Evolutionary conservation across 2,113 vertebrate species (phyloP), one percentile per base, ranked within the genome.

Genomic region (Coregonus clupeaformis): DNA sequence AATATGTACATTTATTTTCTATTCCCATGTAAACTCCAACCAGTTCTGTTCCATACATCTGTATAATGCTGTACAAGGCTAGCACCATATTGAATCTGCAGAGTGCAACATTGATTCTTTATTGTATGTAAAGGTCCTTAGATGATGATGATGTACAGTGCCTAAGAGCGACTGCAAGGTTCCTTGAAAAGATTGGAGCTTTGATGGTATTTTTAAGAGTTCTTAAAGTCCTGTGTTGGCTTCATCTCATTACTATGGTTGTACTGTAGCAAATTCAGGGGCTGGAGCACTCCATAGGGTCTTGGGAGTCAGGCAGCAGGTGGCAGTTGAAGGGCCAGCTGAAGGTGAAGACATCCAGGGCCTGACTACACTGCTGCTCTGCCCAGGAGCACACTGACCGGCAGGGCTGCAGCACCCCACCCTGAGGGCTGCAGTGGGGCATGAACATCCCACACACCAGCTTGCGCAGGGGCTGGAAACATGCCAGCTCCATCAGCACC

Each of bases 241-340:
- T 42, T 42, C 36, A 7, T 42, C 9, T 52, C 3, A 52, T 18
- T 18, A 18, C 47, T 52, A 52, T 4, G 47, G 14, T 14, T 52
- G 47, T 13, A 18, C 47, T 14, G 13, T 4, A 52, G 47, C 16
- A 18, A 3, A 52, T 52, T 90, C 52, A 98, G 30, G 96, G 96
- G 68, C 92, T 83, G 13, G 95, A 92, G 76, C 97, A 13, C 32
- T 95, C 93, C 14, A 92, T 45, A 0, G 94, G 93, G 75, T 96
- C 91, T 0, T 68, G 88, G 6, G 94, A 94, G 74, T 95, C 92
- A 0, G 95, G 96, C 62, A 98, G 91, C 68, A 97, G 92, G 88
- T 96, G 95, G 86, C 97, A 99, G 91, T 96, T 97, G 89, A 98
- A 95, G 81, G 91, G 91, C 92, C 92, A 93, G 83, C 79, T 92